phyloP scores from a whole-genome alignment of 1,140 invertebrate genomes.

The Steinernema khuongi region DNA sequence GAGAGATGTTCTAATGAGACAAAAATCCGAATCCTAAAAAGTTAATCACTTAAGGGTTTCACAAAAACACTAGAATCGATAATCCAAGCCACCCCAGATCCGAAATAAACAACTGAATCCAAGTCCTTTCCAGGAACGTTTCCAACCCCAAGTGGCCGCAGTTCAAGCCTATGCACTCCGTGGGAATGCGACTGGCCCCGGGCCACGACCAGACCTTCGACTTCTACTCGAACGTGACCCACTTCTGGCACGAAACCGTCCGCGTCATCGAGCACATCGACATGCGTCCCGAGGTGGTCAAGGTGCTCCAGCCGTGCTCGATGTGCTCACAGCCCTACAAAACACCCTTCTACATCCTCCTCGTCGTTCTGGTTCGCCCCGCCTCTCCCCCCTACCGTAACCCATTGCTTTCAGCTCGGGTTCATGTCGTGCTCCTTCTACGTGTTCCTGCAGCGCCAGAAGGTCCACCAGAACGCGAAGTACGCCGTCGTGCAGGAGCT shows the following conservation, averaged over 20 bases:
- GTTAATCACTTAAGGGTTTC: too few species aligned
- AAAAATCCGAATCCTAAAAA: too few species aligned
- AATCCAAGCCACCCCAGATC: too few species aligned
- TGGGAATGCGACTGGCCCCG: background rate
- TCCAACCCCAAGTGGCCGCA: conserved; percentile 14
- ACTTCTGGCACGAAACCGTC: conserved; percentile 19
- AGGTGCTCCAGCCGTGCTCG: background rate
- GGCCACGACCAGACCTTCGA: background rate
- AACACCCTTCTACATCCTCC: background rate
- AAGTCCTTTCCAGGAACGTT: conserved; percentile 12
- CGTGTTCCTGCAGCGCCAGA: background rate
- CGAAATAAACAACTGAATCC: too few species aligned
- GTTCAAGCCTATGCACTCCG: background rate
- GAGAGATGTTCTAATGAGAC: too few species aligned
- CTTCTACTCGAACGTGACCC: conserved; percentile 17
- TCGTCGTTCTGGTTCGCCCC: background rate
- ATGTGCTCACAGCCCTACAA: conserved; percentile 2
- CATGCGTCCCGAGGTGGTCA: background rate
- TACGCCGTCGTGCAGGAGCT: background rate
- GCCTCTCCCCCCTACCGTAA: background rate
- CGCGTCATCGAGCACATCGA: conserved; percentile 15
- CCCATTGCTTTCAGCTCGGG: background rate
- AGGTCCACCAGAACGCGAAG: background rate
- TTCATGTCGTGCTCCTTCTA: background rate
- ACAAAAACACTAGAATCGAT: too few species aligned